A percentile compares a stretch with the other conserved stretches of the same genome.
Conservation (phyloP, 1,140 invertebrate species). For the Periplaneta americana region DNA sequence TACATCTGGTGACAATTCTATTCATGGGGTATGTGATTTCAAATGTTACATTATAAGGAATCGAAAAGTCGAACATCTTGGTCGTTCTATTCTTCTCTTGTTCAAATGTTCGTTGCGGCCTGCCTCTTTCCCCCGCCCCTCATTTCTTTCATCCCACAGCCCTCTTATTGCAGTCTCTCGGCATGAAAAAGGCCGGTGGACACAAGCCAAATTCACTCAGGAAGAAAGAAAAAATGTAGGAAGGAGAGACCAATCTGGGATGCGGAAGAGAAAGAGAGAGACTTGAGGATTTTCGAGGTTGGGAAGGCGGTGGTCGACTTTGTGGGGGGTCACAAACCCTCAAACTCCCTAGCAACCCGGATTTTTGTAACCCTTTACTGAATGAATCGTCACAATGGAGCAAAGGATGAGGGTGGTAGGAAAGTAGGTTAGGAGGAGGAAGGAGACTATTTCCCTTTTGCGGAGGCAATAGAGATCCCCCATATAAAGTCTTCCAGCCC, state of each 20-base stretch:
- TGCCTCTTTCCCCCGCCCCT: background rate
- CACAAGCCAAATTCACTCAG: background rate
- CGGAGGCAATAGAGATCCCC: background rate
- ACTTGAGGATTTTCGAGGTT: background rate
- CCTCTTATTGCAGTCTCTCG: background rate
- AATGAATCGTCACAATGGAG: background rate
- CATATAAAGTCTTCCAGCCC: background rate
- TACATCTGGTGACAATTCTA: background rate
- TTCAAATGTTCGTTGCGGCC: no score
- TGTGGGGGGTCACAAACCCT: background rate
- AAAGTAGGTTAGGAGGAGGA: background rate
- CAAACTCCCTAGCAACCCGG: background rate
- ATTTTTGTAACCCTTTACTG: background rate
- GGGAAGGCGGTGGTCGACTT: background rate
- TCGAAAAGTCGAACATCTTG: background rate
- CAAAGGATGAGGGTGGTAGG: background rate
- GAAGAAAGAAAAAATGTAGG: background rate
- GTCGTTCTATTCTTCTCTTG: background rate
- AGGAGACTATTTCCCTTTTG: background rate
- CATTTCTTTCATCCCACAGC: no score
- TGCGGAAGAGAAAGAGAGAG: background rate
- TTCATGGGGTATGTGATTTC: no score
- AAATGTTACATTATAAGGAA: background rate
- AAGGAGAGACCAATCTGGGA: background rate
- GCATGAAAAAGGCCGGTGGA: background rate